Percentiles rank a stretch among this genome's conserved stretches.
Evolutionary conservation across 1,140 invertebrate species (phyloP).

Genomic region (Leguminivora glycinivorella): DNA sequence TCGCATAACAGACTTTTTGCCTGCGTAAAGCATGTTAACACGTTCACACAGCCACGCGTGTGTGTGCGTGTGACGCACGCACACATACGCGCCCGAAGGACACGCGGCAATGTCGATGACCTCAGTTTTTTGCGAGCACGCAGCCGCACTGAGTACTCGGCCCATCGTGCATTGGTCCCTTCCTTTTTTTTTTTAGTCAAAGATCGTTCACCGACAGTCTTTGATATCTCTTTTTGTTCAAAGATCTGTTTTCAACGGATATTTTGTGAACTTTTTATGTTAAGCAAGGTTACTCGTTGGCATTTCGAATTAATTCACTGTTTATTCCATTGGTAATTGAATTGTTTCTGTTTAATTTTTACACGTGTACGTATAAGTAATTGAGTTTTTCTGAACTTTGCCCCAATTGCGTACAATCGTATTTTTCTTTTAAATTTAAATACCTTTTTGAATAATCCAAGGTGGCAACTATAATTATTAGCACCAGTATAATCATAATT

Average conservation of each 20-base stretch:
- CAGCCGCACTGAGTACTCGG: slow-evolving; percentile 61
- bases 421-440: neutral
- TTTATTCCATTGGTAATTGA: slow-evolving; percentile 1
- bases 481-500: too few species aligned
- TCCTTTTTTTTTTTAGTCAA: slow-evolving; percentile 56
- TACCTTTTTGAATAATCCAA: neutral
- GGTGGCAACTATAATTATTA: neutral
- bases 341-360: slow-evolving; percentile 13
- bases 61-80: slow-evolving; percentile 53
- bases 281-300: slow-evolving; percentile 3
- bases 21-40: slow-evolving; percentile 26
- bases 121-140: slow-evolving; percentile 71
- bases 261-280: slow-evolving; percentile 10
- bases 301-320: slow-evolving; percentile 1
- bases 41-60: slow-evolving; percentile 1
- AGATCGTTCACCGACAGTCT: slow-evolving; percentile 64
- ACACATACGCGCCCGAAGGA: slow-evolving; percentile 64
- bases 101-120: slow-evolving; percentile 70
- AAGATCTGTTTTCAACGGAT: neutral
- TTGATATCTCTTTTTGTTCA: slow-evolving; percentile 44
- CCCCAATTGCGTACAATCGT: neutral
- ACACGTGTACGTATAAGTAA: slow-evolving; percentile 21
- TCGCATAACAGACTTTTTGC: slow-evolving; percentile 24
- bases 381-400: neutral
- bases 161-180: slow-evolving; percentile 66